These are phyloP conservation scores for Drosophila albomicans DNA, from an alignment of 1,140 invertebrate species.

Conservation along the genomic window DNA sequence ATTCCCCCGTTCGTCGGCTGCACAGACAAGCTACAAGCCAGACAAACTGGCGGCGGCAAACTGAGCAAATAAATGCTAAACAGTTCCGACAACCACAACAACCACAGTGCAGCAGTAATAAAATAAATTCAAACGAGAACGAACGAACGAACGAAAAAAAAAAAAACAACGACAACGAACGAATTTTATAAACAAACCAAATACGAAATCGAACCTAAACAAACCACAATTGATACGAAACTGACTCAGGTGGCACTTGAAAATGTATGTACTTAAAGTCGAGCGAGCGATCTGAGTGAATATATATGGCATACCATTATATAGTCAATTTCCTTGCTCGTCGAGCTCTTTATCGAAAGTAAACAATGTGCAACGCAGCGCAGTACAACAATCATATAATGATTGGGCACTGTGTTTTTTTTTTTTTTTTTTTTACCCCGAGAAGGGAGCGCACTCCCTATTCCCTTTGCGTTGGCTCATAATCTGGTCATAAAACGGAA, in stretches of 20 bases:
- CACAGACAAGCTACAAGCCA: constrained; percentile 35
- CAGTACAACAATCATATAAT: constrained; percentile 44
- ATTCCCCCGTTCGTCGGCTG: constrained; percentile 1
- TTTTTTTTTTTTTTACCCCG: constrained; percentile 48
- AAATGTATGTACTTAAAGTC: constrained; percentile 22
- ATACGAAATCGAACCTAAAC: constrained; percentile 77
- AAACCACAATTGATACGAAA: constrained; percentile 66
- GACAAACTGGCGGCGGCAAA: constrained; percentile 75
- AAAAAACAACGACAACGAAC: constrained; percentile 27
- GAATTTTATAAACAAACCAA: constrained; percentile 70
- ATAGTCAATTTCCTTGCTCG: constrained; percentile 67
- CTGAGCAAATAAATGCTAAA: constrained; percentile 76
- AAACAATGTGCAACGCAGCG: constrained; percentile 50
- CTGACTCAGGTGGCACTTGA: constrained; percentile 71
- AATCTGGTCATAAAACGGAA: constrained; percentile 37
- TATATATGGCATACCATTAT: constrained; percentile 52
- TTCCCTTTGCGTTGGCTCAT: constrained; percentile 12
- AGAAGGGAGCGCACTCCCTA: too few relatives aligned
- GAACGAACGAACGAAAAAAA: constrained; percentile 19
- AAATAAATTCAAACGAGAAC: constrained; percentile 54
- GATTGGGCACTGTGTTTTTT: constrained; percentile 41
- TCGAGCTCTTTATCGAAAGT: constrained; percentile 70
- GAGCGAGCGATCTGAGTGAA: too few relatives aligned
- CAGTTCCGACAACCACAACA: constrained; percentile 55
- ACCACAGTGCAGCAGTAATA: constrained; percentile 60